Conservation (phyloP, 2,113 vertebrate genomes). For the Oreochromis spilurus region DNA sequence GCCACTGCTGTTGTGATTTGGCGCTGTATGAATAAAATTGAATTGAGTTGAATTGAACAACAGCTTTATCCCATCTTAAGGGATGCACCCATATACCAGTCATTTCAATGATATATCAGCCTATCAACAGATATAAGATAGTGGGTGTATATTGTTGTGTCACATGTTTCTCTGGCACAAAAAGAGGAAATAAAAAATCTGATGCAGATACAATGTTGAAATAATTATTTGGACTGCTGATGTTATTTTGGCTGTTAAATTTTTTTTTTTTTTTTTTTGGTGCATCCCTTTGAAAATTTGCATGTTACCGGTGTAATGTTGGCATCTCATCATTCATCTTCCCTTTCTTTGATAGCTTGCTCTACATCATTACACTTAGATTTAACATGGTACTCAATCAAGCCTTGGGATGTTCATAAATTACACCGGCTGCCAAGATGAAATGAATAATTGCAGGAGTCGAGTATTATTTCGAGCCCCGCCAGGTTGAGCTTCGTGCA, state of each 20-base stretch:
- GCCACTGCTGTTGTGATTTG: neutral
- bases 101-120: neutral
- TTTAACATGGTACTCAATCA: conserved; percentile 43
- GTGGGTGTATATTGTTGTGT: neutral
- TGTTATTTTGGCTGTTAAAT: neutral
- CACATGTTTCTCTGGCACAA: neutral
- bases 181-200: neutral
- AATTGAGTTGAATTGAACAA: neutral
- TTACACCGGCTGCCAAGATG: conserved; percentile 9
- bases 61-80: neutral
- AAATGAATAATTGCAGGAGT: conserved; percentile 40
- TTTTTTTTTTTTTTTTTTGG: neutral
- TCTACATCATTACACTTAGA: conserved; percentile 45
- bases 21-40: neutral
- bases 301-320: conserved; percentile 16
- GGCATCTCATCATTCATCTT: conserved; percentile 43
- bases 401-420: conserved; percentile 51
- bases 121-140: neutral
- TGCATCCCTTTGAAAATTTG: neutral
- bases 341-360: neutral
- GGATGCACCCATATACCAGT: neutral
- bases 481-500: neutral
- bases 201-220: neutral
- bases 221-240: neutral
- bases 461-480: conserved; percentile 23